phyloP scores from a whole-genome alignment of 2,113 vertebrate species.

The Caranx ignobilis region DNA sequence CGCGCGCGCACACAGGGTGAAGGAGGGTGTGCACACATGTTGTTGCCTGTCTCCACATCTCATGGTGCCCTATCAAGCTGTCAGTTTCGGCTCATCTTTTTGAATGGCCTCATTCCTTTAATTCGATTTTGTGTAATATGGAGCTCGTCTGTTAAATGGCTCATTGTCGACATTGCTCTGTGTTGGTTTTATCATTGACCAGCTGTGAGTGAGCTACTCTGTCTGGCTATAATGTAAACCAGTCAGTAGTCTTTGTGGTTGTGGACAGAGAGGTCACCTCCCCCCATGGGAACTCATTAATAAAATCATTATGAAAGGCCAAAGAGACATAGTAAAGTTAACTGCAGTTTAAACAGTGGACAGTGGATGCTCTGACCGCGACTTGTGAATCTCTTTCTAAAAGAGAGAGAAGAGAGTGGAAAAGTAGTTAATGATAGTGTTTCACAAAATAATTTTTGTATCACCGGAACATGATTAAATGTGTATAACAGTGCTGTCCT shows the following conservation, averaged over 20 bases:
- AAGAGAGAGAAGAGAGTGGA: neutral
- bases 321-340: conserved; percentile 30
- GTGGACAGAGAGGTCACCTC: conserved; percentile 7
- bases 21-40: neutral
- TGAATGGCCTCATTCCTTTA: conserved; percentile 24
- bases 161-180: neutral
- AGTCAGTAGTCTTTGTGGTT: conserved; percentile 24
- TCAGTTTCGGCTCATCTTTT: conserved; percentile 1
- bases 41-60: neutral
- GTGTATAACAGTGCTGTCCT: neutral
- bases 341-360: neutral
- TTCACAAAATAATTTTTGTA: neutral
- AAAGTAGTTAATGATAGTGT: neutral
- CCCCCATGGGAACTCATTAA: neutral
- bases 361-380: neutral
- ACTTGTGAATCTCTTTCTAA: neutral
- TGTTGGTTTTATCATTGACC: conserved; percentile 24
- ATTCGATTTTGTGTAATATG: conserved; percentile 28
- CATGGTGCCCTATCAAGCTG: neutral
- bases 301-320: conserved; percentile 21
- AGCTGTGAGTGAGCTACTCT: neutral
- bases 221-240: conserved; percentile 16
- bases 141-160: conserved; percentile 12
- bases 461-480: too few species aligned
- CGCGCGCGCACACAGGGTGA: neutral